Percentiles rank a stretch among this genome's conserved stretches.
Conservation (phyloP, 2,797 vertebrate species). For the Gambelia wislizenii region DNA sequence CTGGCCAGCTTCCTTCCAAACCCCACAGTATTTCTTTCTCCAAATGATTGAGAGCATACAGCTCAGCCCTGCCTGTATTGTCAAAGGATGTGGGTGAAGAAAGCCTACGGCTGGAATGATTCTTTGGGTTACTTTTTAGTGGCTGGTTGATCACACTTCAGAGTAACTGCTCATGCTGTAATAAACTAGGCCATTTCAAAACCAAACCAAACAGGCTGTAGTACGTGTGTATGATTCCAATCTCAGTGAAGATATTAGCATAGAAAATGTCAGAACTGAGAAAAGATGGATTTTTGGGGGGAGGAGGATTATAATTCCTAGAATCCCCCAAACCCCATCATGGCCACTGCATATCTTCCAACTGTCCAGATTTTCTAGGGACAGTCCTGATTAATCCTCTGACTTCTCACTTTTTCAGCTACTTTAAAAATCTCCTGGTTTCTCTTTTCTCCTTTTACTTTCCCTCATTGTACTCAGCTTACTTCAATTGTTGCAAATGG, state of each 20-base stretch:
- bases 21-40: slow-evolving; percentile 43
- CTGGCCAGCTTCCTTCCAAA: slow-evolving; percentile 41
- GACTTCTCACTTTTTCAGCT: too few relatives aligned
- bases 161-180: neutral
- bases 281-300: neutral
- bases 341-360: too few relatives aligned
- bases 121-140: slow-evolving; percentile 8
- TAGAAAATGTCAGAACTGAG: neutral
- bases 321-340: too few relatives aligned
- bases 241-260: neutral
- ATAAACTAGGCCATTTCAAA: neutral
- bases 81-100: slow-evolving; percentile 49
- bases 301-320: too few relatives aligned
- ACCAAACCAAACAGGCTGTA: neutral
- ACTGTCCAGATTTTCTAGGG: too few relatives aligned
- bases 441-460: too few relatives aligned
- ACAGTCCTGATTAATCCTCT: too few relatives aligned
- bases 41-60: slow-evolving; percentile 2
- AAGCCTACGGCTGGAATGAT: slow-evolving; percentile 16
- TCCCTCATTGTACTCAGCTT: too few relatives aligned
- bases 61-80: neutral
- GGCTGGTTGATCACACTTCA: neutral
- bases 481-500: too few relatives aligned
- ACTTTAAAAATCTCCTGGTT: too few relatives aligned
- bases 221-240: neutral